Percentiles rank a stretch among this genome's conserved stretches.
Conservation (phyloP, 1,140 invertebrate species). For the Theocolax elegans region DNA sequence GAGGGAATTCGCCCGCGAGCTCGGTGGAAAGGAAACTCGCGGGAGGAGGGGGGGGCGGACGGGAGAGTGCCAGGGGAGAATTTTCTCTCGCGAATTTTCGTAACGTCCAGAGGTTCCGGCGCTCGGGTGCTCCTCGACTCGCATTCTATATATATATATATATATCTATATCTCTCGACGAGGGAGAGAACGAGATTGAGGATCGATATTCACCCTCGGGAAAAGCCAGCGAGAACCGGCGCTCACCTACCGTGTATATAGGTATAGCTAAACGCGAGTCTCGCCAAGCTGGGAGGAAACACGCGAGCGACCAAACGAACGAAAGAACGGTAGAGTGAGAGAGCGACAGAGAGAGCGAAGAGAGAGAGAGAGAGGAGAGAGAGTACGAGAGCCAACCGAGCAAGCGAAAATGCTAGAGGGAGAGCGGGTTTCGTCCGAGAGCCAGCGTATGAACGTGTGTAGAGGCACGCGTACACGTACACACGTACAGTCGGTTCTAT, state of each 20-base stretch:
- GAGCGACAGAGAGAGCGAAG: not conserved
- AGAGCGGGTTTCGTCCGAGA: slow-evolving; percentile 34
- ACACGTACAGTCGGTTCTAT: too few species aligned
- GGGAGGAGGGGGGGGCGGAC: too few species aligned
- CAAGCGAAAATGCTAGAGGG: not conserved
- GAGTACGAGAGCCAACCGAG: not conserved
- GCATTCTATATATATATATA: too few species aligned
- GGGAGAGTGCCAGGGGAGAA: slow-evolving; percentile 6
- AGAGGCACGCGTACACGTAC: slow-evolving; percentile 11
- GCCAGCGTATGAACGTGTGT: too few species aligned
- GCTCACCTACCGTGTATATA: not conserved
- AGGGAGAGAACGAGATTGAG: slow-evolving; percentile 38
- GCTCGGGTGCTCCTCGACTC: not conserved
- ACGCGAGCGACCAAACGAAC: slow-evolving; percentile 14
- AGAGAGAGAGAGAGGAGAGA: not conserved
- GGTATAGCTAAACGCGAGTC: not conserved
- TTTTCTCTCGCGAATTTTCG: slow-evolving; percentile 41
- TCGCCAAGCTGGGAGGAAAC: slow-evolving; percentile 16
- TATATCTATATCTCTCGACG: too few species aligned
- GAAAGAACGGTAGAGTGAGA: not conserved
- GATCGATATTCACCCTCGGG: slow-evolving; percentile 42
- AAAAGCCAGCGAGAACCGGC: slow-evolving; percentile 6
- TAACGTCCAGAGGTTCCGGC: slow-evolving; percentile 44
- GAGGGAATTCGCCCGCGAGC: not conserved
- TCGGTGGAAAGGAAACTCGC: not conserved